A percentile compares a stretch with the other conserved stretches of the same genome.
Conservation (phyloP, 2,888 invertebrate species). For the Monochamus alternatus region DNA sequence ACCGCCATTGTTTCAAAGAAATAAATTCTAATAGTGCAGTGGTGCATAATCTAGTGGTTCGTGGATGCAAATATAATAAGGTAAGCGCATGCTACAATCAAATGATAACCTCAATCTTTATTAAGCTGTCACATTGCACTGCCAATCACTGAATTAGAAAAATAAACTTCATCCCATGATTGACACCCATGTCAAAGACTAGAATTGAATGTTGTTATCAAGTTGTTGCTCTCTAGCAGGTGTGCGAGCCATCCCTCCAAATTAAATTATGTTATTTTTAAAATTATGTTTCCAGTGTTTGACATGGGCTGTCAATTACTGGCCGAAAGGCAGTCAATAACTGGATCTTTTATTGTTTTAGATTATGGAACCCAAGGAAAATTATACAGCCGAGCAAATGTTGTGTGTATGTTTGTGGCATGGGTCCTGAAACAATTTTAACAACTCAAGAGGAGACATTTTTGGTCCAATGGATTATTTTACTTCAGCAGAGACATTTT, state of each 20-base stretch:
- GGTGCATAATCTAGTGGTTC: no score
- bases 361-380: slow-evolving; percentile 7
- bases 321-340: slow-evolving; percentile 14
- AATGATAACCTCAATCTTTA: not conserved
- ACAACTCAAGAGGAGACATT: not conserved
- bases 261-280: slow-evolving; percentile 11
- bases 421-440: slow-evolving; percentile 26
- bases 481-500: not conserved
- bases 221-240: not conserved
- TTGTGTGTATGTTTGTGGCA: not conserved
- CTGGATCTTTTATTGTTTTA: slow-evolving; percentile 18
- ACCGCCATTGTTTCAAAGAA: not conserved
- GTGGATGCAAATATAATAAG: slow-evolving; percentile 14
- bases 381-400: not conserved
- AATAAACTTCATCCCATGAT: not conserved
- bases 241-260: slow-evolving; percentile 2
- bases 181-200: slow-evolving; percentile 12
- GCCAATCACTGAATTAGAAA: slow-evolving; percentile 12
- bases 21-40: not conserved
- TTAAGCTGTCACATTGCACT: not conserved
- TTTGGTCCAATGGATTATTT: not conserved
- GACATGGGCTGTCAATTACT: slow-evolving; percentile 22
- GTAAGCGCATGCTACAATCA: not conserved
- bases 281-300: slow-evolving; percentile 1
- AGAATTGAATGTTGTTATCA: not conserved